A percentile compares a stretch with the other conserved stretches of the same genome.
Evolutionary conservation across 2,797 vertebrate genomes (phyloP).

Genomic region (Pyrocephalus nanus): DNA sequence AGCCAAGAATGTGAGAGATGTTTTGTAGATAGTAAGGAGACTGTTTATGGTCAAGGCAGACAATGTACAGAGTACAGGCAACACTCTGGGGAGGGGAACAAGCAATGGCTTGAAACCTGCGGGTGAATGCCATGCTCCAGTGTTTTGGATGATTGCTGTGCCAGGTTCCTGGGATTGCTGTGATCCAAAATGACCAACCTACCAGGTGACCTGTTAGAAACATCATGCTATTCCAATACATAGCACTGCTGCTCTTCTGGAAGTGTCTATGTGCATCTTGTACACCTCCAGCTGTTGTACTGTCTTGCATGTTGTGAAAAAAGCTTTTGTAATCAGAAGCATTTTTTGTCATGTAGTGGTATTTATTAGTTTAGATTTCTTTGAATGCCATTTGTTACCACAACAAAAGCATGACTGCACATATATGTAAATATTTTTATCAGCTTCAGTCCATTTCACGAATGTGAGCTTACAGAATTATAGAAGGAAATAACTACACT

Average conservation of each 20-base stretch:
- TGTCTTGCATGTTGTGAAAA: background rate
- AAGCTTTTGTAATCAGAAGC: background rate
- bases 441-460: background rate
- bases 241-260: background rate
- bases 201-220: background rate
- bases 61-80: background rate
- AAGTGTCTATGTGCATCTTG: background rate
- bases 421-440: background rate
- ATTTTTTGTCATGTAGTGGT: background rate
- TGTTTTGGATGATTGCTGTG: background rate
- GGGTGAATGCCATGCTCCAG: accelerated
- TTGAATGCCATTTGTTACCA: background rate
- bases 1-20: background rate
- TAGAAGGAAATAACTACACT: background rate
- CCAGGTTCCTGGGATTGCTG: background rate
- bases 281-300: accelerated
- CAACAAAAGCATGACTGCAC: background rate
- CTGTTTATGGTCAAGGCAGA: background rate
- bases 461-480: background rate
- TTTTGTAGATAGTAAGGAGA: background rate
- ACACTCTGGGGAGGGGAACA: background rate
- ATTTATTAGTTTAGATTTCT: background rate
- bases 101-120: background rate
- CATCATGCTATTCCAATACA: accelerated
- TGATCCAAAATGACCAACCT: background rate